Conservation (phyloP, 2,113 vertebrate species). For the Empidonax traillii region DNA sequence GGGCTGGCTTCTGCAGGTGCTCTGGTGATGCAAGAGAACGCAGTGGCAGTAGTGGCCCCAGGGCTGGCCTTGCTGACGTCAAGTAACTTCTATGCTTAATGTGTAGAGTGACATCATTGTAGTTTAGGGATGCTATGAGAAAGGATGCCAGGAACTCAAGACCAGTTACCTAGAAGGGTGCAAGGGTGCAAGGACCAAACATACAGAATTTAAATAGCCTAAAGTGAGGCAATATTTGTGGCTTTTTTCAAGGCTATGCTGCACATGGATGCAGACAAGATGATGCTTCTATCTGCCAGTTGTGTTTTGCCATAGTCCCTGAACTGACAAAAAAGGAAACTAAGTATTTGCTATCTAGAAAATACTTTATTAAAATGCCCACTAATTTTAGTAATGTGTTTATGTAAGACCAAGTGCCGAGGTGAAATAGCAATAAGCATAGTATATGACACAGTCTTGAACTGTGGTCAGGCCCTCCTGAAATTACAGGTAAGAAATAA, state of each 20-base stretch:
- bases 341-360: background rate
- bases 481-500: background rate
- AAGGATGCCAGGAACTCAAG: background rate
- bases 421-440: background rate
- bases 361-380: background rate
- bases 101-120: rapidly evolving
- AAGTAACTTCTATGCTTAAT: background rate
- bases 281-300: background rate
- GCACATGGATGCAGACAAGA: background rate
- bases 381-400: background rate
- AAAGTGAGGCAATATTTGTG: background rate
- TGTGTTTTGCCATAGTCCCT: background rate
- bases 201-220: background rate
- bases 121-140: background rate
- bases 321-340: background rate
- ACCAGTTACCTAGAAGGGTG: background rate
- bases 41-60: background rate
- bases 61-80: background rate
- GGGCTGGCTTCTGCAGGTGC: background rate
- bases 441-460: background rate
- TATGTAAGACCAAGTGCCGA: background rate
- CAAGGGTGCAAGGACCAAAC: background rate
- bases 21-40: background rate
- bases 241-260: background rate
- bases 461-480: background rate